Evolutionary conservation across 53 echinoderm and acorn worm genomes (phyloP).

Genomic region (Mesocentrotus franciscanus): DNA sequence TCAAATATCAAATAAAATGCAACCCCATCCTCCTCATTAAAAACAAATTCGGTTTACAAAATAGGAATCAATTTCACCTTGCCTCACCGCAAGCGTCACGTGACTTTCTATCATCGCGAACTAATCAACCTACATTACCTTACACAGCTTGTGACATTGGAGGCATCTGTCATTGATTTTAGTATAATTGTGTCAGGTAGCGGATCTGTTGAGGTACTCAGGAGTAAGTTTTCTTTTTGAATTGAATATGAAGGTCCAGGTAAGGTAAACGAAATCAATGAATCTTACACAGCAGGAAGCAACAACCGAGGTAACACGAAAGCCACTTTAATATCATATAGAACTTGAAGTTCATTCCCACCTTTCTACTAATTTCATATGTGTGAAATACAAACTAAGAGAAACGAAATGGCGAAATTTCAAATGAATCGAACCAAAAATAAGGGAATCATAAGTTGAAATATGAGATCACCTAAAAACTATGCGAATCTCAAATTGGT

Average conservation of each 20-base stretch:
- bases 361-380: neutral
- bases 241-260: neutral
- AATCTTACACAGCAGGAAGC: neutral
- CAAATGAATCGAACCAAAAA: neutral
- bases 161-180: conserved; percentile 13
- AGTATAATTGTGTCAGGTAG: neutral
- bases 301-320: neutral
- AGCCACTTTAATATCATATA: neutral
- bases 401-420: neutral
- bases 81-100: neutral
- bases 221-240: neutral
- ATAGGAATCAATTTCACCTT: neutral
- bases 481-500: too few relatives aligned
- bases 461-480: too few relatives aligned
- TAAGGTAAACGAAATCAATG: neutral
- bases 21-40: too few relatives aligned
- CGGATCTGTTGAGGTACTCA: neutral
- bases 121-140: neutral
- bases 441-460: neutral
- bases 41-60: too few relatives aligned
- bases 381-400: neutral
- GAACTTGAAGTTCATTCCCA: neutral
- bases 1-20: too few relatives aligned
- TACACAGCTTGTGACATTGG: conserved; percentile 19
- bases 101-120: neutral